These are phyloP conservation scores for Phallusia fumigata DNA, from an alignment of 23 tunicate genomes.

Conservation along the genomic window DNA sequence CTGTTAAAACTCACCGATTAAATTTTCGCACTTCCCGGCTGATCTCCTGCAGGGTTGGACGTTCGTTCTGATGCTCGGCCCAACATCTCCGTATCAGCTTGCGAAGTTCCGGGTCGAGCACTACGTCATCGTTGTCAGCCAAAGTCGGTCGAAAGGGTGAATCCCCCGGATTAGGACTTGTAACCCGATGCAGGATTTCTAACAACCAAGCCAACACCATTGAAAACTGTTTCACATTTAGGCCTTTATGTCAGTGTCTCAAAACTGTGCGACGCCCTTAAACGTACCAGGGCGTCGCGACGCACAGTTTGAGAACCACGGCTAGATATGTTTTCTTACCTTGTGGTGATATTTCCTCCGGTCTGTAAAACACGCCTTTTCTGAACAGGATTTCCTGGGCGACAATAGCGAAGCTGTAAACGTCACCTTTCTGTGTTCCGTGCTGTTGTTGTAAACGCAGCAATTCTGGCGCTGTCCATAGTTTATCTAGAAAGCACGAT, in stretches of 20 bases:
- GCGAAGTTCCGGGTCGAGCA: slow-evolving; percentile 26
- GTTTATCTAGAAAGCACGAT: slow-evolving; percentile 45
- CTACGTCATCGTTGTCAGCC: slow-evolving; percentile 70
- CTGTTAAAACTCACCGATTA: slow-evolving; percentile 30
- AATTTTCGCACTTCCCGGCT: slow-evolving; percentile 45
- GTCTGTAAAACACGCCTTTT: slow-evolving; percentile 78
- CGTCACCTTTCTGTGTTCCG: slow-evolving; percentile 79
- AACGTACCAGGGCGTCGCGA: too few species aligned
- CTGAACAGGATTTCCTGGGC: slow-evolving; percentile 92
- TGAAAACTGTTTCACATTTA: too few species aligned
- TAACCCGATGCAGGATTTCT: slow-evolving; percentile 58
- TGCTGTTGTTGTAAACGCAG: slow-evolving; percentile 24
- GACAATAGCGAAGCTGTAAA: slow-evolving; percentile 91
- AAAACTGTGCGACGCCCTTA: too few species aligned
- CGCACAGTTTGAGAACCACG: too few species aligned
- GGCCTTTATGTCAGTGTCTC: too few species aligned
- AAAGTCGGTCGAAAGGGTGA: slow-evolving; percentile 77
- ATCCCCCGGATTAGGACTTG: slow-evolving; percentile 17
- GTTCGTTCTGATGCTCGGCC: slow-evolving; percentile 56
- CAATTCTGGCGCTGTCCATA: slow-evolving; percentile 94
- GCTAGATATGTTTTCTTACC: too few species aligned
- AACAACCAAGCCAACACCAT: too few species aligned
- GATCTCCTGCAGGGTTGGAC: slow-evolving; percentile 72
- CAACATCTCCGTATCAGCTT: slow-evolving; percentile 54
- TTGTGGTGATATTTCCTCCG: slow-evolving; percentile 41